Percentiles rank a stretch among this genome's conserved stretches.
These are phyloP conservation scores for Hemibates koningsi DNA, from an alignment of 2,113 vertebrate genomes.

Conservation along the genomic window DNA sequence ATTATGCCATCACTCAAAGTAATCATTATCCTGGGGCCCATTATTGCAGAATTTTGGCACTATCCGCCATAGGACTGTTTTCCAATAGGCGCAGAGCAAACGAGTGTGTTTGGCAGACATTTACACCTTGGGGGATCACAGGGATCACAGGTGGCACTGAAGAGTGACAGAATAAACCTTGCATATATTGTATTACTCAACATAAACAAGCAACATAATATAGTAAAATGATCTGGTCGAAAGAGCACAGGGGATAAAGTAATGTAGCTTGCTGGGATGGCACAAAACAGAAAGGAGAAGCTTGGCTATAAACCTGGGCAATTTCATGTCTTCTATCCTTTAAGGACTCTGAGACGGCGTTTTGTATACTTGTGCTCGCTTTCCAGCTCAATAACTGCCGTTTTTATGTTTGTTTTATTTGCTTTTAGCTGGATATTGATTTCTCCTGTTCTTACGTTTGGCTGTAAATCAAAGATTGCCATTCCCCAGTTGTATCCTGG, in stretches of 20 bases:
- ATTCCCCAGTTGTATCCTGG: not conserved
- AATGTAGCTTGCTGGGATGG: not conserved
- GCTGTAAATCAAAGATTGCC: constrained; percentile 32
- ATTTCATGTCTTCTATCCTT: not conserved
- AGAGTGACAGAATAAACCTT: constrained; percentile 1
- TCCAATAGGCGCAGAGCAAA: constrained; percentile 20
- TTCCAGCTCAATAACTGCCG: constrained; percentile 13
- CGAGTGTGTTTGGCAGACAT: constrained; percentile 7
- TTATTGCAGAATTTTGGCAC: constrained; percentile 55
- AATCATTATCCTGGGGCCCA: constrained; percentile 69
- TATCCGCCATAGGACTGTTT: constrained; percentile 15
- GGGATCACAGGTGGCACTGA: constrained; percentile 22
- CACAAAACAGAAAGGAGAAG: not conserved
- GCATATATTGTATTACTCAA: not conserved
- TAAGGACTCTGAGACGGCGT: not conserved
- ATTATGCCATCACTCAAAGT: constrained; percentile 72
- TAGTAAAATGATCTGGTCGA: not conserved
- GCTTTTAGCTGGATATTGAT: constrained; percentile 43
- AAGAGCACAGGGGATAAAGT: not conserved
- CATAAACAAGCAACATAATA: constrained; percentile 8
- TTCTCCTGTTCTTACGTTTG: constrained; percentile 2
- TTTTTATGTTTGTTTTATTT: constrained; percentile 35
- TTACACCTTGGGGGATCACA: not conserved
- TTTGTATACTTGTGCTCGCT: not conserved
- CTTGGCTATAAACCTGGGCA: not conserved